These are phyloP conservation scores for Episyrphus balteatus DNA, from an alignment of 1,140 invertebrate species.

Conservation along the genomic window DNA sequence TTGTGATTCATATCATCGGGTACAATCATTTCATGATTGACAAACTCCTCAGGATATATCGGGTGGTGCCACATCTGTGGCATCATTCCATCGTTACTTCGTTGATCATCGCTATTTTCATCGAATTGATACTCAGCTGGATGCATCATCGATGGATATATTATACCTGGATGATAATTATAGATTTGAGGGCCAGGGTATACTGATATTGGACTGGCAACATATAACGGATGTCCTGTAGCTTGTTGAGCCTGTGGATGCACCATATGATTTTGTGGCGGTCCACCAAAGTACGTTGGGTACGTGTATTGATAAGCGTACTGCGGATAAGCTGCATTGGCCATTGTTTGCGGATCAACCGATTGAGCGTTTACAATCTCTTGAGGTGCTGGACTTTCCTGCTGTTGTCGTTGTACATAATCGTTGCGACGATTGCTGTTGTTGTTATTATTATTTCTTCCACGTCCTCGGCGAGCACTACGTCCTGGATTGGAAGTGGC, in stretches of 20 bases:
- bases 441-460: not conserved
- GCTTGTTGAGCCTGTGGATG: conserved; percentile 23
- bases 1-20: conserved; percentile 31
- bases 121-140: conserved; percentile 22
- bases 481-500: not conserved
- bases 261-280: conserved; percentile 13
- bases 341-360: conserved; percentile 8
- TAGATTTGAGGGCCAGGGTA: conserved; percentile 15
- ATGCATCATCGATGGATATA: conserved; percentile 16
- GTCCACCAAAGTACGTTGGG: conserved; percentile 25
- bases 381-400: not conserved
- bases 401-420: conserved; percentile 9
- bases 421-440: not conserved
- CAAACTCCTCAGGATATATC: conserved; percentile 27
- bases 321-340: conserved; percentile 12
- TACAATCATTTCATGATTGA: conserved; percentile 12
- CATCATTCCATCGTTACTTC: conserved; percentile 17
- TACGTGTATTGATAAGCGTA: conserved; percentile 24
- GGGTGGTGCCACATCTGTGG: conserved; percentile 23
- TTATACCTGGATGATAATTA: conserved; percentile 18
- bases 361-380: conserved; percentile 18
- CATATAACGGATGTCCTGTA: conserved; percentile 20
- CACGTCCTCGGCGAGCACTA: not conserved
- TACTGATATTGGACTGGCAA: conserved; percentile 14
- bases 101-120: conserved; percentile 15